A percentile compares a stretch with the other conserved stretches of the same genome.
Evolutionary conservation across 2,113 vertebrate species (phyloP).

Genomic region (Podiceps cristatus): DNA sequence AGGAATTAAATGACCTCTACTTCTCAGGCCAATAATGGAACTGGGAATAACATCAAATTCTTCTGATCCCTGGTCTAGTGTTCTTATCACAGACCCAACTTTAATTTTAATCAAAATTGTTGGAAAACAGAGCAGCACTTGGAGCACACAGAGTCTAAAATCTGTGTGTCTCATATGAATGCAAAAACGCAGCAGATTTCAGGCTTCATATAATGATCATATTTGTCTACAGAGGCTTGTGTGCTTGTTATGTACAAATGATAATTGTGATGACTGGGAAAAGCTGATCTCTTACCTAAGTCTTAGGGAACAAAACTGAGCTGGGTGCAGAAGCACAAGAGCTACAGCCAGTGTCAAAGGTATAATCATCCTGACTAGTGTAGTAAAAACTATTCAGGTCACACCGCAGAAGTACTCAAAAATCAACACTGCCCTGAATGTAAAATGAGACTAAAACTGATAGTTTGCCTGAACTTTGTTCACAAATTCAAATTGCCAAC

Average conservation of each 20-base stretch:
- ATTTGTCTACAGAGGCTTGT: background rate
- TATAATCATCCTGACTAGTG: background rate
- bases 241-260: background rate
- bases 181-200: background rate
- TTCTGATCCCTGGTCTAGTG: background rate
- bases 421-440: conserved; percentile 25
- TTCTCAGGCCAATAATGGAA: background rate
- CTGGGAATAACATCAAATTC: background rate
- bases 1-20: background rate
- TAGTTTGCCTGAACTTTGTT: conserved; percentile 49
- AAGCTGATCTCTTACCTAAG: background rate
- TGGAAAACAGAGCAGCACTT: background rate
- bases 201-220: fast-evolving
- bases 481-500: conserved; percentile 27
- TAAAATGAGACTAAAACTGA: conserved; percentile 33
- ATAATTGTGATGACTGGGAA: background rate
- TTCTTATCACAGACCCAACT: background rate
- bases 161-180: background rate
- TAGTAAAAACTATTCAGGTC: background rate
- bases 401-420: background rate
- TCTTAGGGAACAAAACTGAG: background rate
- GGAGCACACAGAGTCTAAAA: background rate
- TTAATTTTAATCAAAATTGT: background rate
- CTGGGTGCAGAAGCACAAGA: background rate
- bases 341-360: background rate